Conservation (phyloP, 2,888 invertebrate species). For the Cerastoderma edule region DNA sequence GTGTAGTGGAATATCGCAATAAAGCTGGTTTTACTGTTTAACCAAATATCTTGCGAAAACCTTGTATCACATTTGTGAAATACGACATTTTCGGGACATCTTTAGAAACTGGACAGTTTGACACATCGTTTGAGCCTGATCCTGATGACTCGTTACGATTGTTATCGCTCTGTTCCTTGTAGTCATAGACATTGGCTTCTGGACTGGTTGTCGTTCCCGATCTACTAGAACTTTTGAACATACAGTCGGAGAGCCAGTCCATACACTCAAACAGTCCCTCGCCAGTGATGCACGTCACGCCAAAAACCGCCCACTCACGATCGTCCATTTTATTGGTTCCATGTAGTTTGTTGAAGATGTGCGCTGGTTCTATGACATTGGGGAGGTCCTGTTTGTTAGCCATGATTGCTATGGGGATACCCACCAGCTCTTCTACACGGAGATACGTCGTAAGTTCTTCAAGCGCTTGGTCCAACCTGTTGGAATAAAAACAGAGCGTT, state of each 20-base stretch:
- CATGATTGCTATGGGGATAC: slow-evolving; percentile 53
- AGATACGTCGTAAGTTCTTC: slow-evolving; percentile 47
- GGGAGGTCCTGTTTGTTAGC: slow-evolving; percentile 73
- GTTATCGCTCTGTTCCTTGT: background rate
- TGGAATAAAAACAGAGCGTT: background rate
- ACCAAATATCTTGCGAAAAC: background rate
- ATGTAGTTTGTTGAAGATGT: slow-evolving; percentile 54
- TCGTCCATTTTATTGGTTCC: background rate
- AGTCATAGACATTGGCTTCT: background rate
- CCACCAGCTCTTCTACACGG: slow-evolving; percentile 55
- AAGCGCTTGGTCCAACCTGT: slow-evolving; percentile 53
- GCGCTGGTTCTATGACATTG: slow-evolving; percentile 50
- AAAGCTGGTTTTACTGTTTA: no score
- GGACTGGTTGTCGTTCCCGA: background rate
- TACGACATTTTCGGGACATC: slow-evolving; percentile 15
- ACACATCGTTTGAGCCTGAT: background rate
- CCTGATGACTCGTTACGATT: background rate
- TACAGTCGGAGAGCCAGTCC: slow-evolving; percentile 59
- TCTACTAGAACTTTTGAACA: no score
- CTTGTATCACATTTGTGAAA: background rate
- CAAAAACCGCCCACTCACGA: slow-evolving; percentile 44
- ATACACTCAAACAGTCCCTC: slow-evolving; percentile 60
- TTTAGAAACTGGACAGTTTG: background rate
- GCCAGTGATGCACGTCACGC: slow-evolving; percentile 41
- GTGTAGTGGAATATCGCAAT: no score